These are phyloP conservation scores for Dorcus hopei DNA, from an alignment of 2,888 invertebrate species.

Conservation along the genomic window DNA sequence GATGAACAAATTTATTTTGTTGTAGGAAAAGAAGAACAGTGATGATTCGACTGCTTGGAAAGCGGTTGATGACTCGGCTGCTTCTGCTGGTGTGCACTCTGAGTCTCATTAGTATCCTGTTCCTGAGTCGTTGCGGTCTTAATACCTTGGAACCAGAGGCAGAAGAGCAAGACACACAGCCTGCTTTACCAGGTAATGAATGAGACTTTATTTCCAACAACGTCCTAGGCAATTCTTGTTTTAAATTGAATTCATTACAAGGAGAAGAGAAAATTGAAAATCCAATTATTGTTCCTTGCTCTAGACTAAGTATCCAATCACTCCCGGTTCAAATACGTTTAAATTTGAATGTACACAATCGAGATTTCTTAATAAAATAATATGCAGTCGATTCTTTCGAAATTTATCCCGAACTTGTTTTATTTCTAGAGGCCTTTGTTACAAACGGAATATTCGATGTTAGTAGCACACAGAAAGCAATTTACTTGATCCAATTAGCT, in stretches of 20 bases:
- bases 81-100: slow-evolving; percentile 56
- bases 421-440: too few species aligned
- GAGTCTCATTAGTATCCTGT: slow-evolving; percentile 55
- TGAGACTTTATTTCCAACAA: not conserved
- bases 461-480: too few species aligned
- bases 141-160: slow-evolving; percentile 40
- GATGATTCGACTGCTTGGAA: slow-evolving; percentile 55
- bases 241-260: not conserved
- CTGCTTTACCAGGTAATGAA: slow-evolving; percentile 24
- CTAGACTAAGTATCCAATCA: too few species aligned
- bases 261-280: not conserved
- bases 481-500: too few species aligned
- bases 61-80: slow-evolving; percentile 56
- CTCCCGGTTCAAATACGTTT: too few species aligned
- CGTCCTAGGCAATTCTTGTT: not conserved
- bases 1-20: slow-evolving; percentile 1
- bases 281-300: not conserved
- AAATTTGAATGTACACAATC: too few species aligned
- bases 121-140: slow-evolving; percentile 56
- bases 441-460: too few species aligned
- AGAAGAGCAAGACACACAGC: slow-evolving; percentile 29
- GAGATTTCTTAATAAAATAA: too few species aligned
- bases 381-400: too few species aligned
- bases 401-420: too few species aligned
- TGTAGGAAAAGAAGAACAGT: slow-evolving; percentile 44